Evolutionary conservation across 2,888 invertebrate species (phyloP).

Genomic region (Lumbricus terrestris): DNA sequence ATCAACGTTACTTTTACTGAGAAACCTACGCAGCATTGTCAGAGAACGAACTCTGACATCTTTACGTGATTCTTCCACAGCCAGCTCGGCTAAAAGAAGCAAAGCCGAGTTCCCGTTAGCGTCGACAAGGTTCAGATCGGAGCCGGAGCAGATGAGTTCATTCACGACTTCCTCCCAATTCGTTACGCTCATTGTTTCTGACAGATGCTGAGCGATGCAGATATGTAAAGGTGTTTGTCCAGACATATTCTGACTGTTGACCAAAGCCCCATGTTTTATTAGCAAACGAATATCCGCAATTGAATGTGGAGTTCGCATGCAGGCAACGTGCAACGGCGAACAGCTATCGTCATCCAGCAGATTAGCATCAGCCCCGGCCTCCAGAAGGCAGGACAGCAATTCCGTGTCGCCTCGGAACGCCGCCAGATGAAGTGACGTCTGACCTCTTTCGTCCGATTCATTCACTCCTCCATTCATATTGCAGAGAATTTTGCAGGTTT

Average conservation of each 20-base stretch:
- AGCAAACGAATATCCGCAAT: neutral
- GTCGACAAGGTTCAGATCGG: neutral
- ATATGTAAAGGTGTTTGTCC: constrained; percentile 3
- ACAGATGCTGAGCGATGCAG: neutral
- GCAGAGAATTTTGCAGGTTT: neutral
- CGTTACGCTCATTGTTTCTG: neutral
- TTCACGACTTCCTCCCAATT: neutral
- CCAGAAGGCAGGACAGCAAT: neutral
- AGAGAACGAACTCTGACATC: neutral
- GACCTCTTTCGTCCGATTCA: neutral
- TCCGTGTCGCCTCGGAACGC: neutral
- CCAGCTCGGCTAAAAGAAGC: neutral
- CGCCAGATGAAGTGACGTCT: constrained; percentile 3
- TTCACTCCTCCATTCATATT: neutral
- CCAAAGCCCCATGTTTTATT: neutral
- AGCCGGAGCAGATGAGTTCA: neutral
- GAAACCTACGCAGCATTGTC: neutral
- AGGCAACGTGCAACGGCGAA: neutral
- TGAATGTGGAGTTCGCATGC: neutral
- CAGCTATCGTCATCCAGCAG: neutral
- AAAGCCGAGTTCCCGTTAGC: neutral
- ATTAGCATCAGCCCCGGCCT: neutral
- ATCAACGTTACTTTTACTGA: constrained; percentile 3
- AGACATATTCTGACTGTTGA: neutral
- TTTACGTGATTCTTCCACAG: neutral